Evolutionary conservation across 92 coral and sea anemone genomes (phyloP).

Genomic region (Blastomussa wellsi): DNA sequence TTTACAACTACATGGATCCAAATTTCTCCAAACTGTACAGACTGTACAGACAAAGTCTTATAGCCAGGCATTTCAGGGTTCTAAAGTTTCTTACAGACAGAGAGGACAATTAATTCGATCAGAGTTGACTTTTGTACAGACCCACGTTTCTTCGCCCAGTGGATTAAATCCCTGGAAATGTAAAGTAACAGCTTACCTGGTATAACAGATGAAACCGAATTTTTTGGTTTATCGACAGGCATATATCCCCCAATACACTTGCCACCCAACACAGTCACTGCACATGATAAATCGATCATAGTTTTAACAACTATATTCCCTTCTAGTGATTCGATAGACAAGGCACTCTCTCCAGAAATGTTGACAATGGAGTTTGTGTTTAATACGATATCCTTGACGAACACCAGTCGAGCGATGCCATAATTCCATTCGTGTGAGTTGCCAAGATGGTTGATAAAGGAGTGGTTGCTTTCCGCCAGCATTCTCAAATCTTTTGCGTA

Average conservation of each 20-base stretch:
- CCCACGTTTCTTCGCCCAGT: neutral
- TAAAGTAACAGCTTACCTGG: neutral
- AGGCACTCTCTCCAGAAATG: conserved; percentile 17
- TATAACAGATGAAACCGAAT: neutral
- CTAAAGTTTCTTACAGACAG: neutral
- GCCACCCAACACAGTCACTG: conserved; percentile 15
- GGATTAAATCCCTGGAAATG: neutral
- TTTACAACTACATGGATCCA: too few relatives aligned
- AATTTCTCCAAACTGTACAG: neutral
- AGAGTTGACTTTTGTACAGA: neutral
- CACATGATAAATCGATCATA: conserved; percentile 25
- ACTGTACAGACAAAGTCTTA: neutral
- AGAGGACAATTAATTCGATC: neutral
- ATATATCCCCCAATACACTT: conserved; percentile 42
- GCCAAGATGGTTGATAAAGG: neutral
- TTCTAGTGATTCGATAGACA: conserved; percentile 25
- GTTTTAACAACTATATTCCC: conserved; percentile 21
- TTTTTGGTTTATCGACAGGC: neutral
- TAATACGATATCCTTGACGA: conserved; percentile 1
- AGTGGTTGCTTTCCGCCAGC: neutral
- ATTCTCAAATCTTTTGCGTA: neutral
- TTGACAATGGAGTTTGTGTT: conserved; percentile 4
- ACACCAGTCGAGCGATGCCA: conserved; percentile 18
- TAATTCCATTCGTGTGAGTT: conserved; percentile 9
- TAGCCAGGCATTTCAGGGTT: neutral